phyloP scores from a whole-genome alignment of 1,140 invertebrate genomes.

The Diploscapter pachys region DNA sequence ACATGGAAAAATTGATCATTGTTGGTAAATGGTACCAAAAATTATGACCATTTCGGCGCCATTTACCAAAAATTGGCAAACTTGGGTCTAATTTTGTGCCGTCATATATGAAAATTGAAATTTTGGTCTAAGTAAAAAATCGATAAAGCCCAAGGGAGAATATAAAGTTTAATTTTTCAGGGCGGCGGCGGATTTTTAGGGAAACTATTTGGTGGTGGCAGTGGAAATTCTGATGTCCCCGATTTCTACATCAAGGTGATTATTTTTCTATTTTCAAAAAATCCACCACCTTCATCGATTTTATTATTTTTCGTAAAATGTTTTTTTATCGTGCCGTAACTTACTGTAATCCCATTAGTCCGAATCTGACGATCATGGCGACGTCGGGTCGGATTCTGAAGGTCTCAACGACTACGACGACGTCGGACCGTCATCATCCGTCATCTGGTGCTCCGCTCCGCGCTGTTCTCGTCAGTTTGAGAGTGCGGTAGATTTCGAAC shows the following conservation, averaged over 20 bases:
- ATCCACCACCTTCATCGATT: too few species aligned
- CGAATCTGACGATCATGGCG: too few species aligned
- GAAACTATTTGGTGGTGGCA: conserved; percentile 45
- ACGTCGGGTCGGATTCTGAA: neutral
- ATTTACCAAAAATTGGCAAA: conserved; percentile 40
- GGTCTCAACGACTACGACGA: neutral
- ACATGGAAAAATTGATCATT: neutral
- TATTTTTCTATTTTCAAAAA: conserved; percentile 4
- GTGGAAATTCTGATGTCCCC: conserved; percentile 28
- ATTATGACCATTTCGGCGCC: too few species aligned
- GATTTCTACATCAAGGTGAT: conserved; percentile 48
- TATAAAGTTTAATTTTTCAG: conserved; percentile 4
- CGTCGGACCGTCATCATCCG: neutral
- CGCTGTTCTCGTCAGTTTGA: neutral
- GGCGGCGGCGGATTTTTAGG: conserved; percentile 52
- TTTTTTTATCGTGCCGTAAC: too few species aligned
- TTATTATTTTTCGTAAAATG: too few species aligned
- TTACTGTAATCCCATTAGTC: too few species aligned
- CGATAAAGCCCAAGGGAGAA: neutral
- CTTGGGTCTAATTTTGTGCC: conserved; percentile 30
- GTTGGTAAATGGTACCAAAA: neutral
- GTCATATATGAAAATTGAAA: neutral
- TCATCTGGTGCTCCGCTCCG: neutral
- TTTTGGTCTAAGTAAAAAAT: neutral
- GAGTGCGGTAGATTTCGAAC: neutral